Base-by-base conservation (phyloP, 2,113 vertebrate species). In the Catharus minimus region DNA sequence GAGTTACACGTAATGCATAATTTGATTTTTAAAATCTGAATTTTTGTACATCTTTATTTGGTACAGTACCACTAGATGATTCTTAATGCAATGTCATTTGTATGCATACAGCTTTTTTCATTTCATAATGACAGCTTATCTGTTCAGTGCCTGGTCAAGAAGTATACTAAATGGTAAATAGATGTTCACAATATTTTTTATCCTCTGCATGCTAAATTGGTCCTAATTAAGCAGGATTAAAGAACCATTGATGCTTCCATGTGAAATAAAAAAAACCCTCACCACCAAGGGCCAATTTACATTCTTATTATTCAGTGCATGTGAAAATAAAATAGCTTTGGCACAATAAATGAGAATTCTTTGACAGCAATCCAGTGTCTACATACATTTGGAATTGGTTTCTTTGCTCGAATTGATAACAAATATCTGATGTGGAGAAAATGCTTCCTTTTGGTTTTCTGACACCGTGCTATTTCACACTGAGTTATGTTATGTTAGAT, bases 181-280 rank as follows among this genome's bases (percentile, higher is more conserved):
- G 72, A 88, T 90, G 21, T 85, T 96, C 94, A 84, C 79, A 94
- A 71, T 93, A 57, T 90, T 94, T 95, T 93, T 95, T 95, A 83
- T 90, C 41, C 46, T 91, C 33, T 93, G 43, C 69, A 61, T 92
- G 49, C 65, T 67, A 95, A 96, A 95, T 95, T 96, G 44, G 65
- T 95, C 66, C 71, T 90, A 97, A 96, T 96, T 96, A 96, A 71
- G 43, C 41, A 94, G 49, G 44, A 95, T 96, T 96, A 96, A 75
- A 95, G 64, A 83, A 39, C 72, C 88, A 90, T 78, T 95, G 64
- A 93, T 88, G 39, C 46, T 94, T 97, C 56, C 30, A 81, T 58
- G 43, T 82, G 72, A 96, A 97, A 95, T 95, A 80, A 86, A 95
- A 82, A 82, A 58, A 49, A 10, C 3, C 1, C 16, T 78, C 15